These are phyloP conservation scores for Aricia artaxerxes DNA, from an alignment of 2,888 invertebrate species.

Conservation along the genomic window DNA sequence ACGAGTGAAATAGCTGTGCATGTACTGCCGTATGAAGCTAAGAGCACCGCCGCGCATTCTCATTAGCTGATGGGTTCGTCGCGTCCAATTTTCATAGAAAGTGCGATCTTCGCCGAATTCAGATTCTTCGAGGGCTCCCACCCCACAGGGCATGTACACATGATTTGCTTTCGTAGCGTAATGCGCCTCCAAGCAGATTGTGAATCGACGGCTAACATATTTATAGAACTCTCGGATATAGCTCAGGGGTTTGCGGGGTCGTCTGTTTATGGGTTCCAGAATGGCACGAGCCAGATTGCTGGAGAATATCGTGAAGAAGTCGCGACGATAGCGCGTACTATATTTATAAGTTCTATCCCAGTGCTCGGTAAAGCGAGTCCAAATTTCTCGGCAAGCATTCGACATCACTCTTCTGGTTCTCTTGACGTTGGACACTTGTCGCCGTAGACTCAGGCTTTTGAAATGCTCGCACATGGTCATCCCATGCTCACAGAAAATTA, in stretches of 20 bases:
- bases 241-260: background rate
- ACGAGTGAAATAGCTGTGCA: constrained; percentile 6
- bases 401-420: background rate
- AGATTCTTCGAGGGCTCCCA: background rate
- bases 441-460: background rate
- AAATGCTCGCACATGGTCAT: constrained; percentile 23
- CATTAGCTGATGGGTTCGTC: constrained; percentile 3
- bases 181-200: background rate
- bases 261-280: constrained; percentile 12
- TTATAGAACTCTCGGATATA: background rate
- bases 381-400: background rate
- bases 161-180: background rate
- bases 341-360: background rate
- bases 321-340: background rate
- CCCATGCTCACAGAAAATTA: constrained; percentile 5
- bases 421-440: background rate
- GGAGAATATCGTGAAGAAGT: background rate
- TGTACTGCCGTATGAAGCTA: background rate
- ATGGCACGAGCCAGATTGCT: background rate
- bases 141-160: background rate
- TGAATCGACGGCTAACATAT: constrained; percentile 7
- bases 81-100: constrained; percentile 8
- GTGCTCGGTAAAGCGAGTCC: background rate
- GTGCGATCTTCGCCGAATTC: background rate
- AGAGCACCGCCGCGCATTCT: background rate